A percentile compares a stretch with the other conserved stretches of the same genome.
Evolutionary conservation across 2,797 vertebrate species (phyloP).

Genomic region (Myoxocephalus aenaeus): DNA sequence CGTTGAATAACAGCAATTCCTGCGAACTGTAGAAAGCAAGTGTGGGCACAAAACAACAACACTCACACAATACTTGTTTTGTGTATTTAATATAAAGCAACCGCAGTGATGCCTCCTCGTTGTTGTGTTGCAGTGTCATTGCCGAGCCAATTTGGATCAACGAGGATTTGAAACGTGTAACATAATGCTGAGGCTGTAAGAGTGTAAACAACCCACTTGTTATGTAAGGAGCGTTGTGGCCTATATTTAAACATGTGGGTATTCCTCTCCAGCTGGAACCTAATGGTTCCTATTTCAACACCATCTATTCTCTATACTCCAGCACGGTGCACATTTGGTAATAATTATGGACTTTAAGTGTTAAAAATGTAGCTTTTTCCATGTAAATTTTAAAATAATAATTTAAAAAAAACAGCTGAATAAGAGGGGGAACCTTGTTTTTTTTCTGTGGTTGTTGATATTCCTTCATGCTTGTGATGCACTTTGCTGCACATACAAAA

Average conservation of each 20-base stretch:
- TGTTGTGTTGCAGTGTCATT: background rate
- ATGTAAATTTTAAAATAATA: background rate
- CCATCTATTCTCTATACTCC: background rate
- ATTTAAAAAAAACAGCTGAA: background rate
- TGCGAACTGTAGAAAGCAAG: slow-evolving; percentile 20
- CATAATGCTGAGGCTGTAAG: slow-evolving; percentile 39
- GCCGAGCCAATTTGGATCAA: slow-evolving; percentile 14
- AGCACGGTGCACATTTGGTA: background rate
- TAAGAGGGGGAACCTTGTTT: background rate
- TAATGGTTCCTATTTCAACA: slow-evolving; percentile 19
- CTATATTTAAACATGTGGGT: slow-evolving; percentile 76
- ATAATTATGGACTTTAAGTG: background rate
- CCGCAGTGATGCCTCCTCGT: background rate
- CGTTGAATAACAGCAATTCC: slow-evolving; percentile 36
- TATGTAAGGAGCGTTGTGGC: slow-evolving; percentile 78
- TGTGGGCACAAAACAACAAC: background rate
- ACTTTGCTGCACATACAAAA: slow-evolving; percentile 29
- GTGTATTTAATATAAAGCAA: background rate
- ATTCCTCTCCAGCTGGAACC: slow-evolving; percentile 58
- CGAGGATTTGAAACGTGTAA: slow-evolving; percentile 34
- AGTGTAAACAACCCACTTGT: slow-evolving; percentile 79
- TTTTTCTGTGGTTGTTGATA: background rate
- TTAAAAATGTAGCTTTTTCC: background rate
- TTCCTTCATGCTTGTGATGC: slow-evolving; percentile 3
- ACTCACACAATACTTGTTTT: background rate